Conservation (phyloP, 2,113 vertebrate species). For the Megaceryle maxima region DNA sequence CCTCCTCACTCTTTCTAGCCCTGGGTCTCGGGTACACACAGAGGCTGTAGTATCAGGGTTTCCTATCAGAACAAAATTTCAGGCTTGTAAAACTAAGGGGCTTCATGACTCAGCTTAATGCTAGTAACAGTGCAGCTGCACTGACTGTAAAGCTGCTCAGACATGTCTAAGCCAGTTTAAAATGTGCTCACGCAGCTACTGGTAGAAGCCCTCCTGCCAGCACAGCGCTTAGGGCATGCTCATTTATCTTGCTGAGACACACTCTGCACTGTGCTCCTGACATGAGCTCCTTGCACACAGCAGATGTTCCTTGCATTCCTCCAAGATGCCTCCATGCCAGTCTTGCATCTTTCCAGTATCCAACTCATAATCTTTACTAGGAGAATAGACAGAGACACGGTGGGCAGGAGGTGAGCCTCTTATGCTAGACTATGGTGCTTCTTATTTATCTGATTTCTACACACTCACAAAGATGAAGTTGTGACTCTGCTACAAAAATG, state of each 20-base stretch:
- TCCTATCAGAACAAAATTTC: neutral
- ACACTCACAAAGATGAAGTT: neutral
- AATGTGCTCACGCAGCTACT: neutral
- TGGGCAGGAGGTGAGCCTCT: neutral
- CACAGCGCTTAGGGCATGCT: fast-evolving
- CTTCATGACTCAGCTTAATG: neutral
- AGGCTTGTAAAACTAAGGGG: neutral
- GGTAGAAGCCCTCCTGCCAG: neutral
- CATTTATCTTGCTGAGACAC: neutral
- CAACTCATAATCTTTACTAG: neutral
- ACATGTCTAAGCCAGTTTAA: neutral
- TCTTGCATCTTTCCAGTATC: neutral
- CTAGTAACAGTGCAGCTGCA: neutral
- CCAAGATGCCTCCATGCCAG: neutral
- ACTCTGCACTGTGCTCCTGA: neutral
- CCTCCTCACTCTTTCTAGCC: neutral
- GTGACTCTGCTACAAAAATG: neutral
- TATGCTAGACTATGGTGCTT: neutral
- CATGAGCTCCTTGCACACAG: neutral
- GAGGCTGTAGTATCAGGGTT: neutral
- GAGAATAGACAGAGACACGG: neutral
- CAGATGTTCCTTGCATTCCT: neutral
- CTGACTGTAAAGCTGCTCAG: neutral
- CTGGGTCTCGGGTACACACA: neutral
- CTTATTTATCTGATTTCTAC: neutral